phyloP scores from a whole-genome alignment of 2,888 invertebrate species.

The Celastrina argiolus region DNA sequence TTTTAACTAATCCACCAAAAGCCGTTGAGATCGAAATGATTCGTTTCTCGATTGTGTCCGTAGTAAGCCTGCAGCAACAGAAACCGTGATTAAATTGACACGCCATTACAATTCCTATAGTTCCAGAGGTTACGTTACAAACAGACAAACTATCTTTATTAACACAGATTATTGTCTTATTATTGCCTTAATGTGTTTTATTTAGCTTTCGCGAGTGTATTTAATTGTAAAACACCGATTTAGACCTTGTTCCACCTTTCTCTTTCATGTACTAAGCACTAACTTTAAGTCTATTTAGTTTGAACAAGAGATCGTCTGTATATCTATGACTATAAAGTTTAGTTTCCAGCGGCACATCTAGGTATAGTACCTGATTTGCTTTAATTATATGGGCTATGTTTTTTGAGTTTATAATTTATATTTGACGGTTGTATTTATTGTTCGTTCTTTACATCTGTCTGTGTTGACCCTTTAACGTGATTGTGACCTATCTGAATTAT shows the following conservation, averaged over 20 bases:
- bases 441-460: not conserved
- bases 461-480: not conserved
- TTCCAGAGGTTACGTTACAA: not conserved
- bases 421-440: conserved; percentile 3
- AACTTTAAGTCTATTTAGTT: not conserved
- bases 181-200: conserved; percentile 17
- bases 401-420: conserved; percentile 18
- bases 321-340: not conserved
- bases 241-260: conserved; percentile 26
- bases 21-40: no score
- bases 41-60: no score
- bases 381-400: conserved; percentile 10
- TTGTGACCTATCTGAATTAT: conserved; percentile 1
- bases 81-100: not conserved
- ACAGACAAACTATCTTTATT: conserved; percentile 3
- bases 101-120: not conserved
- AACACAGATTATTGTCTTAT: conserved; percentile 9
- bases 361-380: conserved; percentile 8
- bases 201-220: conserved; percentile 23
- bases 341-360: not conserved
- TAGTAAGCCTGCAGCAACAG: no score
- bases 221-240: conserved; percentile 26
- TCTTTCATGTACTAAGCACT: conserved; percentile 22
- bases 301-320: not conserved
- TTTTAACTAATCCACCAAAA: no score